These are phyloP conservation scores for Allolobophora icterica DNA, from an alignment of 2,888 invertebrate species.

Conservation along the genomic window DNA sequence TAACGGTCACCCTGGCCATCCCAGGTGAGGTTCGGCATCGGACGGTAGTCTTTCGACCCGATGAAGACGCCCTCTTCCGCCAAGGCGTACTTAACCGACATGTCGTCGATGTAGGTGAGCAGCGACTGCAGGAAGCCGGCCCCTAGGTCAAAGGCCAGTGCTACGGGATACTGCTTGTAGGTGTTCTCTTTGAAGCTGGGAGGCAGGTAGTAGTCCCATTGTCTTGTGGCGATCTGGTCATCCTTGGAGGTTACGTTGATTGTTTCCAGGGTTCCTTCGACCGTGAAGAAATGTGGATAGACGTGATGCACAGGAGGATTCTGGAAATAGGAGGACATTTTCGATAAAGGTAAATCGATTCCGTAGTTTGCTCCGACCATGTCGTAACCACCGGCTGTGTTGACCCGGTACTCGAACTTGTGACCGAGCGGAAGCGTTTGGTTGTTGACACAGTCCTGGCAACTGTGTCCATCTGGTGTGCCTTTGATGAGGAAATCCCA, in stretches of 20 bases:
- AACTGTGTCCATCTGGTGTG: neutral
- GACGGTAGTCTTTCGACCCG: neutral
- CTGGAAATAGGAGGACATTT: slow-evolving; percentile 20
- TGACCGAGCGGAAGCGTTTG: neutral
- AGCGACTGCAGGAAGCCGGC: neutral
- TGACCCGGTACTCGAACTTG: slow-evolving; percentile 26
- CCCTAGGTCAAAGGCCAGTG: neutral
- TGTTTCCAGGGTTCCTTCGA: neutral
- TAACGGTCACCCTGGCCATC: neutral
- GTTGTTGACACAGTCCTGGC: slow-evolving; percentile 22
- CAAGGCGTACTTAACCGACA: neutral
- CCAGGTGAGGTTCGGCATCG: neutral
- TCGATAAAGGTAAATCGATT: neutral
- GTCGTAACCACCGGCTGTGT: neutral
- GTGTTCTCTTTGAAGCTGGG: neutral
- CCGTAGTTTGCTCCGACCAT: slow-evolving; percentile 20
- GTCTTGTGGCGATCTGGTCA: neutral
- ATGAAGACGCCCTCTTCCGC: slow-evolving; percentile 21
- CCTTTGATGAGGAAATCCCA: slow-evolving; percentile 22
- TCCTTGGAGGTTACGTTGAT: neutral
- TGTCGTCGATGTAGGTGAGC: neutral
- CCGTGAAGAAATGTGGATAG: slow-evolving; percentile 12
- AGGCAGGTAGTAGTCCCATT: neutral
- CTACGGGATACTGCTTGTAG: slow-evolving; percentile 3
- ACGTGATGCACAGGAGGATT: neutral